Conservation (phyloP, 2,113 vertebrate genomes). For the Clarias batrachus region DNA sequence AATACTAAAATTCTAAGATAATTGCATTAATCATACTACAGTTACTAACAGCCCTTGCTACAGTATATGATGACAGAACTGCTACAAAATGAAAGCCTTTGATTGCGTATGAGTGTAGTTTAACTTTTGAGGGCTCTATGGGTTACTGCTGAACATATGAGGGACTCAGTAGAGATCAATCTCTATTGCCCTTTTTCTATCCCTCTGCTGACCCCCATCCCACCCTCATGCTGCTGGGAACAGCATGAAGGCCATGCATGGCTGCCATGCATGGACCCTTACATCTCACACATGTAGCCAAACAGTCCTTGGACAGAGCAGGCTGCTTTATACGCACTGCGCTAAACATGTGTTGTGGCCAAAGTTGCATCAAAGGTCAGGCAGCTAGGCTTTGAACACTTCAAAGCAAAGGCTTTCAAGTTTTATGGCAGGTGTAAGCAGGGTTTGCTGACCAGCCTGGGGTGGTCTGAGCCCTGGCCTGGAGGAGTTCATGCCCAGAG, state of each 20-base stretch:
- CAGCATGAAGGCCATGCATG: slow-evolving; percentile 68
- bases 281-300: slow-evolving; percentile 77
- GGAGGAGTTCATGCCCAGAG: slow-evolving; percentile 59
- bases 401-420: slow-evolving; percentile 91
- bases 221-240: slow-evolving; percentile 58
- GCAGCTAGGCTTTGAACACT: slow-evolving; percentile 87
- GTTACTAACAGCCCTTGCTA: neutral
- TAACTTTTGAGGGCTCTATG: slow-evolving; percentile 32
- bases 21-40: neutral
- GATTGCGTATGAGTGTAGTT: slow-evolving; percentile 3
- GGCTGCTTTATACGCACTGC: slow-evolving; percentile 78
- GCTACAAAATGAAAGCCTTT: neutral
- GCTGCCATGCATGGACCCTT: slow-evolving; percentile 70
- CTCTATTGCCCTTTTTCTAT: slow-evolving; percentile 59
- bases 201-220: slow-evolving; percentile 52
- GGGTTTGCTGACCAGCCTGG: slow-evolving; percentile 87
- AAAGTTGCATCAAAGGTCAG: slow-evolving; percentile 89
- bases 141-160: slow-evolving; percentile 68
- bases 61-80: neutral
- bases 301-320: slow-evolving; percentile 70
- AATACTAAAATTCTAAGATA: neutral
- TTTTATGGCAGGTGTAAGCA: slow-evolving; percentile 95
- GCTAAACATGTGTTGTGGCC: slow-evolving; percentile 82
- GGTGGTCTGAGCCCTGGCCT: slow-evolving; percentile 79
- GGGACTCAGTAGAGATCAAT: slow-evolving; percentile 50